These are phyloP conservation scores for Pollachius pollachius DNA, from an alignment of 2,113 vertebrate genomes.

Conservation along the genomic window DNA sequence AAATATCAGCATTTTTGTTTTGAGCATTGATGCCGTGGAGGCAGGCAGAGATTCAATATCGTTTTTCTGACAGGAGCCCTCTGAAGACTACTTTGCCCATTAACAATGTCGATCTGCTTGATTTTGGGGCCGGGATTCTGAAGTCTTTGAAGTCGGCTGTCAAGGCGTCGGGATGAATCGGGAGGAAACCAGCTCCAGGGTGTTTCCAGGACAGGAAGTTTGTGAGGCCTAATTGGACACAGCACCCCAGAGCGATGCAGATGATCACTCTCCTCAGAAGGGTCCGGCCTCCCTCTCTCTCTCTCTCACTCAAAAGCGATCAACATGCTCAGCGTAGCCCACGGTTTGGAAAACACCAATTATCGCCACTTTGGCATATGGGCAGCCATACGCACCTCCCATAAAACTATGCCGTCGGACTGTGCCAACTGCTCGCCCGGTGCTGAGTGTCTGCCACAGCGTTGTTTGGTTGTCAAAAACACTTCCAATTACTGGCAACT, in stretches of 20 bases:
- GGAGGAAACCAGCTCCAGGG: constrained; percentile 43
- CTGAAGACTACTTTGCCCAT: too few species aligned
- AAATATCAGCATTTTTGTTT: too few species aligned
- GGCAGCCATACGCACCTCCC: constrained; percentile 32
- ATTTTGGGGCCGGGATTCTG: constrained; percentile 4
- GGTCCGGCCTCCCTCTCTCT: neutral
- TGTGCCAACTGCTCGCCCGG: constrained; percentile 65
- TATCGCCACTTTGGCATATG: constrained; percentile 71
- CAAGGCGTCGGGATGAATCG: constrained; percentile 35
- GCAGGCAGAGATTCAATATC: too few species aligned
- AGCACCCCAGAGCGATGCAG: constrained; percentile 30
- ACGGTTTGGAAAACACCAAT: constrained; percentile 64
- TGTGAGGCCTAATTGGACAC: constrained; percentile 57
- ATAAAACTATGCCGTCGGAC: constrained; percentile 55
- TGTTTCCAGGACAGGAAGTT: constrained; percentile 46
- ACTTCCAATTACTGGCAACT: constrained; percentile 61
- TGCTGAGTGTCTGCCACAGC: constrained; percentile 57
- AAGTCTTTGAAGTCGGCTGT: constrained; percentile 56
- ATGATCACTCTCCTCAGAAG: constrained; percentile 22
- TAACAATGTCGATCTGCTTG: neutral
- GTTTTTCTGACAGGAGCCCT: too few species aligned
- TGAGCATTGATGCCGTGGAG: too few species aligned
- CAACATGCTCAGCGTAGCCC: constrained; percentile 39
- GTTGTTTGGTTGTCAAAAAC: constrained; percentile 55
- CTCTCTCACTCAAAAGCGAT: too few species aligned